Conservation (phyloP, 2,888 invertebrate species). For the Brenthis ino region DNA sequence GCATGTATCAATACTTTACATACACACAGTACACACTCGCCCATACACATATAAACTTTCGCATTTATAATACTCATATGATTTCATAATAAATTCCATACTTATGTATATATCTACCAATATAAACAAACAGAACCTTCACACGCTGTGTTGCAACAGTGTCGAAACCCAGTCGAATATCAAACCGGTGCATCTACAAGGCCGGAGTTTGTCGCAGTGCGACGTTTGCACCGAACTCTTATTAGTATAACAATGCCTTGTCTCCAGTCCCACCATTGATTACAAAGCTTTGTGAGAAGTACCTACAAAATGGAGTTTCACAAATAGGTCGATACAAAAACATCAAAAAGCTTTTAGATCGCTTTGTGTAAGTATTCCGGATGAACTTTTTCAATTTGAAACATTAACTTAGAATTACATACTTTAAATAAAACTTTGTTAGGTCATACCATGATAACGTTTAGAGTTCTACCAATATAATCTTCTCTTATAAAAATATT, state of each 20-base stretch:
- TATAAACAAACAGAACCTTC: slow-evolving; percentile 25
- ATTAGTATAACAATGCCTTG: slow-evolving; percentile 31
- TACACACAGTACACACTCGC: no score
- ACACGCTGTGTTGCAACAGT: slow-evolving; percentile 17
- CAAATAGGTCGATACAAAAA: slow-evolving; percentile 16
- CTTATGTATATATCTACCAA: not conserved
- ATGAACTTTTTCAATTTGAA: slow-evolving; percentile 8
- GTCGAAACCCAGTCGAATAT: slow-evolving; percentile 3
- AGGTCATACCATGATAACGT: not conserved
- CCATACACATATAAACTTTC: no score
- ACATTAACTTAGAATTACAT: slow-evolving; percentile 1
- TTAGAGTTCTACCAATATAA: no score
- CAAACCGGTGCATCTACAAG: slow-evolving; percentile 38
- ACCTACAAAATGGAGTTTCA: not conserved
- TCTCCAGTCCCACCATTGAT: slow-evolving; percentile 8
- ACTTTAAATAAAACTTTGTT: not conserved
- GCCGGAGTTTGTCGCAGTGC: slow-evolving; percentile 38
- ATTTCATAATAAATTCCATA: not conserved
- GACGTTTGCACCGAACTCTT: slow-evolving; percentile 37
- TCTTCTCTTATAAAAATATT: no score
- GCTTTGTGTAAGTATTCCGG: not conserved
- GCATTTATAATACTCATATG: not conserved
- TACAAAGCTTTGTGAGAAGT: slow-evolving; percentile 18
- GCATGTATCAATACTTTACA: no score
- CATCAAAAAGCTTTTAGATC: slow-evolving; percentile 12